Conservation (phyloP, 2,113 vertebrate genomes). For the Rostratula benghalensis region DNA sequence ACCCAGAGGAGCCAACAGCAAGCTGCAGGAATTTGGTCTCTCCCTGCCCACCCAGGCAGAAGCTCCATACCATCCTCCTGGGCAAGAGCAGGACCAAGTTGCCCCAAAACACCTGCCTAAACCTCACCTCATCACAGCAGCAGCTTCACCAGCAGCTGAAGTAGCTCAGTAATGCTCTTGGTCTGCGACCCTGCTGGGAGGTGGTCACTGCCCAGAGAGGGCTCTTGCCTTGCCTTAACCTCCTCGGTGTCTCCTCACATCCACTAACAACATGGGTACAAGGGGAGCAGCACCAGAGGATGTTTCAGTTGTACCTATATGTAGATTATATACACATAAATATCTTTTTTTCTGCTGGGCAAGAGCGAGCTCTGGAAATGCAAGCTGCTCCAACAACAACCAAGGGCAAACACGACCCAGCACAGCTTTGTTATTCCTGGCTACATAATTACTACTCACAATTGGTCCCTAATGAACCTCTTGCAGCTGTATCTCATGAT, state of each 20-base stretch:
- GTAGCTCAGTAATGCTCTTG: background rate
- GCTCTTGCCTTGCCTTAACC: background rate
- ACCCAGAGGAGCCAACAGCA: background rate
- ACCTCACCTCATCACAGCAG: background rate
- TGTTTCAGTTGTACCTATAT: fast-evolving
- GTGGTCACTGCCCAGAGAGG: fast-evolving
- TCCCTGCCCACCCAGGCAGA: no score
- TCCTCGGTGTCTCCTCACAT: fast-evolving
- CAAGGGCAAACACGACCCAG: background rate
- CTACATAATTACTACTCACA: background rate
- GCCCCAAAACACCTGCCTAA: background rate
- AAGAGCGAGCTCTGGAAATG: background rate
- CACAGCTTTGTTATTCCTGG: background rate
- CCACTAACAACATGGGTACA: fast-evolving
- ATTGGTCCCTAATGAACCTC: background rate
- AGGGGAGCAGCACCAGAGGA: background rate
- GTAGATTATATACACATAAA: fast-evolving
- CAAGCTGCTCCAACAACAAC: background rate
- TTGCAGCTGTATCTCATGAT: background rate
- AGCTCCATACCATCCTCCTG: background rate
- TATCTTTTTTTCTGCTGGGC: background rate
- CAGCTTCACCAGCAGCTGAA: background rate
- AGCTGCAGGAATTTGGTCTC: background rate
- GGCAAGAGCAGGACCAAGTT: background rate
- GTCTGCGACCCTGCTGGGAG: background rate